A percentile compares a stretch with the other conserved stretches of the same genome.
Conservation (phyloP, 1,140 invertebrate genomes). For the Tetramorium alpestre region DNA sequence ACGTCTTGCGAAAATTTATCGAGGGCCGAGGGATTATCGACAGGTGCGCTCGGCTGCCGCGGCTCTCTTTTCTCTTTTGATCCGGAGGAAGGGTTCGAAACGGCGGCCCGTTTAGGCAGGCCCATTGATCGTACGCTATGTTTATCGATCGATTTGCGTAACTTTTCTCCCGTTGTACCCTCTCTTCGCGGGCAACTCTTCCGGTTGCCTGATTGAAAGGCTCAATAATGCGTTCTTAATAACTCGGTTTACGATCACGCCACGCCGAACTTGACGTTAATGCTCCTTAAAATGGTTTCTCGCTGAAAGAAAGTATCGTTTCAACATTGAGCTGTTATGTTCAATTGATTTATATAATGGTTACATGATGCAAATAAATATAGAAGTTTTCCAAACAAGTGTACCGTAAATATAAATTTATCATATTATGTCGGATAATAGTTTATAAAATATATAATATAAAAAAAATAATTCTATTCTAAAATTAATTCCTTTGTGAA, state of each 20-base stretch:
- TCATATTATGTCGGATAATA: neutral
- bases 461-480: neutral
- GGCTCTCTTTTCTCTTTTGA: constrained; percentile 35
- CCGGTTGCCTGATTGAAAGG: constrained; percentile 43
- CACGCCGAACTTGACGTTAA: constrained; percentile 36
- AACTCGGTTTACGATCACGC: constrained; percentile 37
- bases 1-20: constrained; percentile 62
- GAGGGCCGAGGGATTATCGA: constrained; percentile 57
- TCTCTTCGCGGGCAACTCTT: constrained; percentile 25
- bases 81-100: constrained; percentile 49
- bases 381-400: neutral
- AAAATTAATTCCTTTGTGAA: neutral
- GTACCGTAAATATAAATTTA: neutral
- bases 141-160: constrained; percentile 61
- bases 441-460: neutral
- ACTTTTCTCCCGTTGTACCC: constrained; percentile 39
- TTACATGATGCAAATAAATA: neutral
- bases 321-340: constrained; percentile 13
- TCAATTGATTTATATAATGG: neutral
- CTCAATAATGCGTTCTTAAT: constrained; percentile 45
- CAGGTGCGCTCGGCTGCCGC: constrained; percentile 49
- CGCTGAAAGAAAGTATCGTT: neutral
- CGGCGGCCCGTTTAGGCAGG: constrained; percentile 44
- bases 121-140: constrained; percentile 52
- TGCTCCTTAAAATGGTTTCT: constrained; percentile 10